Conservation (phyloP, 1,140 invertebrate species). For the Cydia strobilella region DNA sequence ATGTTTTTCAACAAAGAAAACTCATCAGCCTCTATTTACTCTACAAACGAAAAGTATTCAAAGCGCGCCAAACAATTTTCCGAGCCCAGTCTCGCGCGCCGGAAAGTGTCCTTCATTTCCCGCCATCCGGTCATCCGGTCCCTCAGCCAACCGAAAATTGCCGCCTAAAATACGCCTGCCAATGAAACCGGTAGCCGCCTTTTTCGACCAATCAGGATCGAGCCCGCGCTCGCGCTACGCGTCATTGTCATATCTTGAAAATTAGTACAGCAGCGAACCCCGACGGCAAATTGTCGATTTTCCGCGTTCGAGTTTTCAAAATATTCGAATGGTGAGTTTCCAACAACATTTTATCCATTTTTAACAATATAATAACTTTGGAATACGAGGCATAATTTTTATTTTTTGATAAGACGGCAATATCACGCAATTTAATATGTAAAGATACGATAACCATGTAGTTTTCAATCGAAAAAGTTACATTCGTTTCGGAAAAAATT, state of each 20-base stretch:
- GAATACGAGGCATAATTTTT: background rate
- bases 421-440: constrained; percentile 49
- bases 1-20: constrained; percentile 15
- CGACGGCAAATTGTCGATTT: constrained; percentile 75
- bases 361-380: background rate
- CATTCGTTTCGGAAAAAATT: background rate
- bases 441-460: background rate
- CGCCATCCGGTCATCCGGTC: constrained; percentile 76
- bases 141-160: constrained; percentile 78
- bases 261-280: constrained; percentile 78
- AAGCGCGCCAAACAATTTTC: constrained; percentile 75
- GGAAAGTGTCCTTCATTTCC: constrained; percentile 75
- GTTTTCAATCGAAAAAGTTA: background rate
- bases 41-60: constrained; percentile 52
- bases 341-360: background rate
- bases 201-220: constrained; percentile 70
- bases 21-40: constrained; percentile 17
- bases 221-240: constrained; percentile 76
- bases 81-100: constrained; percentile 66
- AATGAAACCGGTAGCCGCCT: constrained; percentile 70
- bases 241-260: constrained; percentile 77
- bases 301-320: constrained; percentile 59
- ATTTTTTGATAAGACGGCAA: background rate
- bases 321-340: constrained; percentile 60
- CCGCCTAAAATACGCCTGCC: constrained; percentile 72